These are phyloP conservation scores for Champsocephalus esox DNA, from an alignment of 2,797 vertebrate species.

Conservation along the genomic window DNA sequence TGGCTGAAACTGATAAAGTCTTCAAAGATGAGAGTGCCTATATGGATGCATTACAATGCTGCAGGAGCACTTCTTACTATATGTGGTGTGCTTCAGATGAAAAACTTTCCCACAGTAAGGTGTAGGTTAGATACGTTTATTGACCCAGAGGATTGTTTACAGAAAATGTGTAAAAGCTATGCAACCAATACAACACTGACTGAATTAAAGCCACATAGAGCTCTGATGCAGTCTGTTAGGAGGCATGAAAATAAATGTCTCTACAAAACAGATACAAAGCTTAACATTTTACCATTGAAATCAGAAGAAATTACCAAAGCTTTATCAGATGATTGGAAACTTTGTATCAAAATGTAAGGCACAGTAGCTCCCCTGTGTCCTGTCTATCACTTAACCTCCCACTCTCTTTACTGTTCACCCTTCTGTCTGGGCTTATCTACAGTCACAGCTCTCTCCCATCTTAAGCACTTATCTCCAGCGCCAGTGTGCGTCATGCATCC, in stretches of 20 bases:
- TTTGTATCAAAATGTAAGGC: slow-evolving; percentile 22
- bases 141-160: slow-evolving; percentile 22
- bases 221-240: slow-evolving; percentile 16
- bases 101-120: slow-evolving; percentile 48
- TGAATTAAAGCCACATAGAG: slow-evolving; percentile 27
- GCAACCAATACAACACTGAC: slow-evolving; percentile 21
- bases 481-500: slow-evolving; percentile 70
- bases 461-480: slow-evolving; percentile 70
- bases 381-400: slow-evolving; percentile 22
- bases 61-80: slow-evolving; percentile 49
- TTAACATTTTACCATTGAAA: slow-evolving; percentile 25
- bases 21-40: slow-evolving; percentile 46
- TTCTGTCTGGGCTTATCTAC: slow-evolving; percentile 66
- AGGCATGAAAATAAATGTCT: slow-evolving; percentile 41
- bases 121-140: slow-evolving; percentile 49
- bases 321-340: slow-evolving; percentile 17
- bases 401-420: not conserved
- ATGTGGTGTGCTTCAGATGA: slow-evolving; percentile 35
- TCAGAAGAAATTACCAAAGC: slow-evolving; percentile 18
- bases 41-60: slow-evolving; percentile 44
- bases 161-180: slow-evolving; percentile 11
- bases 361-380: slow-evolving; percentile 37
- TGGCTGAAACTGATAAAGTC: slow-evolving; percentile 61
- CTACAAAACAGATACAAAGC: slow-evolving; percentile 45
- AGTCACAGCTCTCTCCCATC: slow-evolving; percentile 65